Percentiles rank a stretch among this genome's conserved stretches.
Evolutionary conservation across 2,113 vertebrate species (phyloP).

Genomic region (Scomber colias): DNA sequence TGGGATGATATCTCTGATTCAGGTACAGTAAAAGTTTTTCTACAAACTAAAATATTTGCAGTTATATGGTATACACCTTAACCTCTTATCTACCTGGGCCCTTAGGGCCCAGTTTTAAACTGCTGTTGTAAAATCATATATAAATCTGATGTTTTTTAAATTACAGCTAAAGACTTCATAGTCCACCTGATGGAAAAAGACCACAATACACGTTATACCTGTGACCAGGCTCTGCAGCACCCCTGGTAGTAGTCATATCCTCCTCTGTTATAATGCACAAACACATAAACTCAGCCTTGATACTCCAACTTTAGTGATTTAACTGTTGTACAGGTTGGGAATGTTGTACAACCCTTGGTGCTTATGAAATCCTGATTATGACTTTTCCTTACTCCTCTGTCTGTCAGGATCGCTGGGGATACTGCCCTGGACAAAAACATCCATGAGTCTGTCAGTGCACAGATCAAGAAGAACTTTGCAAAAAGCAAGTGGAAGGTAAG

Average conservation of each 20-base stretch:
- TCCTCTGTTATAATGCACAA: not conserved
- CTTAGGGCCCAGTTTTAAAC: not conserved
- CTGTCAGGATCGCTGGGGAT: conserved; percentile 93
- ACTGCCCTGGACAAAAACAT: conserved; percentile 98
- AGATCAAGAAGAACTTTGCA: conserved; percentile 98
- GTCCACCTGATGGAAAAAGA: conserved; percentile 97
- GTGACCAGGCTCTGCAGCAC: conserved; percentile 96
- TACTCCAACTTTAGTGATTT: not conserved
- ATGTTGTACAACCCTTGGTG: not conserved
- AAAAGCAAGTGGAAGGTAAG: conserved; percentile 99
- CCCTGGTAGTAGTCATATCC: conserved; percentile 88
- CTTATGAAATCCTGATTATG: not conserved
- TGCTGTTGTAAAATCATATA: not conserved
- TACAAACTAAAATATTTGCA: too few species aligned
- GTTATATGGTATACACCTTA: too few species aligned
- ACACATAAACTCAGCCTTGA: not conserved
- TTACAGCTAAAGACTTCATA: conserved; percentile 96
- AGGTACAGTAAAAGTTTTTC: conserved; percentile 81
- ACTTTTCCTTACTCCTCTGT: conserved; percentile 7
- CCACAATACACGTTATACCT: conserved; percentile 90
- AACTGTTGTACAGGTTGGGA: not conserved
- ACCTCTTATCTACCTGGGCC: too few species aligned
- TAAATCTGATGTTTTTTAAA: conserved; percentile 7
- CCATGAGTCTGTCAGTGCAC: conserved; percentile 97
- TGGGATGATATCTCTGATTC: conserved; percentile 99